Conservation (phyloP, 2,113 vertebrate species). For the Willisornis vidua region DNA sequence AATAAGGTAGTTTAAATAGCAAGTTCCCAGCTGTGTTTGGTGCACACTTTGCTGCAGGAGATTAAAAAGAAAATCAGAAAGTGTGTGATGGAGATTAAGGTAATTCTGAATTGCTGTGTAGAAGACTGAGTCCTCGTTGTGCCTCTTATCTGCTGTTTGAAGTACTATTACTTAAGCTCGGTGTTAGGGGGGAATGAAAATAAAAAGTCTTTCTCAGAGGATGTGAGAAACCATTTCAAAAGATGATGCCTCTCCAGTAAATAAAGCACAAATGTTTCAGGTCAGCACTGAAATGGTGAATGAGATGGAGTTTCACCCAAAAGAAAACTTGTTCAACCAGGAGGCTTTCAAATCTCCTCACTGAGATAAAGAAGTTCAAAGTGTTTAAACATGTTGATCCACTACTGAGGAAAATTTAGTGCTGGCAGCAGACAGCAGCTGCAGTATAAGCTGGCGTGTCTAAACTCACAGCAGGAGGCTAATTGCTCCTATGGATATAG, state of each 20-base stretch:
- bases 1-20: constrained; percentile 23
- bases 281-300: constrained; percentile 51
- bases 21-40: constrained; percentile 20
- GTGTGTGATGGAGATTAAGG: constrained; percentile 15
- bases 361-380: constrained; percentile 74
- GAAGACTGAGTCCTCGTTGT: constrained; percentile 34
- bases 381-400: constrained; percentile 70
- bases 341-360: constrained; percentile 59
- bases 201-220: background rate
- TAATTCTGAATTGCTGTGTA: background rate
- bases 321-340: constrained; percentile 50
- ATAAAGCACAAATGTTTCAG: constrained; percentile 50
- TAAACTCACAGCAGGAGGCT: constrained; percentile 62
- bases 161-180: constrained; percentile 43
- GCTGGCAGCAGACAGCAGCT: constrained; percentile 61
- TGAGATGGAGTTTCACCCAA: constrained; percentile 24
- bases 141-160: constrained; percentile 63
- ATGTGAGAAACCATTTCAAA: constrained; percentile 58
- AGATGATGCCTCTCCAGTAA: constrained; percentile 19
- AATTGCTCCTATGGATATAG: constrained; percentile 68
- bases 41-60: background rate
- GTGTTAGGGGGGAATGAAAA: background rate
- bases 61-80: constrained; percentile 47
- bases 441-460: constrained; percentile 32
- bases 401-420: constrained; percentile 65